Base-by-base conservation (phyloP, 2,888 invertebrate species). In the Antitype chi region DNA sequence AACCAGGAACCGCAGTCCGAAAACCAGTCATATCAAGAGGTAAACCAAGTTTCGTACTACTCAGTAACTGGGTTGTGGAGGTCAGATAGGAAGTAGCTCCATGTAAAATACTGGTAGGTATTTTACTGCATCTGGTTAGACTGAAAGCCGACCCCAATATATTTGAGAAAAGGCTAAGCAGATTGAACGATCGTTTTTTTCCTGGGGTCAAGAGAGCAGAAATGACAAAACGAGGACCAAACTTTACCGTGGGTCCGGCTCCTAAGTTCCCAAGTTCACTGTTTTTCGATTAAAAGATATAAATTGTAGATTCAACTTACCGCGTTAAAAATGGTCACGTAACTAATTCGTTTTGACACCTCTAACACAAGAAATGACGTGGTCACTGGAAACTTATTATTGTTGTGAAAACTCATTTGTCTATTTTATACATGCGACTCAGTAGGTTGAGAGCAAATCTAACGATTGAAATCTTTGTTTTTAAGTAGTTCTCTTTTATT, bases 401-500 rank as follows among this genome's bases (percentile, higher is more conserved):
- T 43, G 6, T 25, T 64, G n/a, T 17, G 6, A 9, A 2, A 17
- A 2, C n/a, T 63, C 38, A 23, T 9, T n/a, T 38, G 17, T 62
- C 11, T 63, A 15, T 38, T 15, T 62, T 15, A 23, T 17, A 6
- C 49, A 7, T 7, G 23, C 13, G 32, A 32, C 11, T 13, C 9
- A 43, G 20, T 20, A 5, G 4, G 4, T 0, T 25, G 25, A 66
- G 66, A 47, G 47, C 25, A 47, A 25, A 25, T 25, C 25, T 49
- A 13, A 32, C 6, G n/a, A 20, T 47, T 13, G 25, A 66, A 47
- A 23, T 49, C 13, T 66, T 25, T 66, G 8, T 4, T 66, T 23
- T 49, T 28, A 23, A 15, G 66, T 49, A 23, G 49, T 8, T 15
- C n/a, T 28, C 28, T 20, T 47, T 76, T 17, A 62, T 75, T 75